Base-by-base conservation (phyloP, 64 coral and sea anemone species). In the Anthopleura sola region DNA sequence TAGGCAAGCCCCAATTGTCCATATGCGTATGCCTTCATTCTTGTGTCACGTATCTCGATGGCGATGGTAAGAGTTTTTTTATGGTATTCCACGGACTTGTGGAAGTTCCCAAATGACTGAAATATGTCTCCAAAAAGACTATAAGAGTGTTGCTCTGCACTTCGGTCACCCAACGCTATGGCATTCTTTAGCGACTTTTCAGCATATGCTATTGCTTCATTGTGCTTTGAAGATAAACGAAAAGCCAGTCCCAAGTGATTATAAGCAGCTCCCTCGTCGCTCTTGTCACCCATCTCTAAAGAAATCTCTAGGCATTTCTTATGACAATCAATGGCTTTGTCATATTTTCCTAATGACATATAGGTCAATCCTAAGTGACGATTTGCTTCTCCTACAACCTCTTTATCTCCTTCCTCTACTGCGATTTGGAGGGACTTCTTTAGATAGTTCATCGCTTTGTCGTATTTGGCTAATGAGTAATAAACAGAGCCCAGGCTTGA, bases 241-340 rank as follows among this genome's bases (percentile, higher is more conserved):
- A 60, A 23, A 20, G 23, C 56, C 5, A 20, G 6, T 20, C 56
- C 56, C 23, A 60, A 1, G 56, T 60, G 18, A 20, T 20, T 20
- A 60, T 2, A 60, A 20, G 56, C 56, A 18, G 0, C 23, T 60
- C 56, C 56, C 19, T 60, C 56, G 18, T 20, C 56, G 56, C 56
- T 60, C n/a, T 81, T 81, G 40, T 88, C 75, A 49, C 53, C 77
- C 11, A 60, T 88, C 31, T 9, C 31, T 36, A 62, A 32, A 16
- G 55, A 56, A 49, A 88, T 88, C 0, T 81, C 75, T 21, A 88
- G 32, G 40, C 62, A 88, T 28, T 88, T 88, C 26, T 68, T 66
- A 48, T 58, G 32, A 38, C 40, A 60, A 21, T 26, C 19, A 26
- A 88, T 38, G 19, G 86, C 75, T 88, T 81, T 18, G 31, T 88